Base-by-base conservation (phyloP, 1,140 invertebrate genomes). In the Leucophenga varia region DNA sequence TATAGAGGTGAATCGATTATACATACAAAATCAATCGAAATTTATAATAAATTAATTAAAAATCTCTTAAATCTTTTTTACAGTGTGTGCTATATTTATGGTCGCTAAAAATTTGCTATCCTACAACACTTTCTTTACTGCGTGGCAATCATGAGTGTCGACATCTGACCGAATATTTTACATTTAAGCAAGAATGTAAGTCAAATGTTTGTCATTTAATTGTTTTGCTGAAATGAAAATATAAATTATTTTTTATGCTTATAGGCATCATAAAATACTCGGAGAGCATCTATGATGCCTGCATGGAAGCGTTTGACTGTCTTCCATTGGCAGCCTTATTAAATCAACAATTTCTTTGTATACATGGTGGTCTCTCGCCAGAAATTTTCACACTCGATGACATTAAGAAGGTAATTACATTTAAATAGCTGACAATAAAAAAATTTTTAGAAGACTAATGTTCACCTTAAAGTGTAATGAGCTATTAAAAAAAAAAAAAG, bases 121-220 rank as follows among this genome's bases (percentile, higher is more conserved):
- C 96, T 70, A 94, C 85, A 71, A 99, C 96, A 71, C 86, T 99
- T 79, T 98, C 92, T 81, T 86, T 99, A 78, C 86, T 99, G 78
- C 87, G 96, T 79, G 97, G 97, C 70, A 99, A 99, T 79, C 97
- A 99, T 80, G 97, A 99, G 82, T 99, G 97, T 84, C 89, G 97
- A 77, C 97, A 99, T 86, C 88, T 99, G 75, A 99, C 97, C 79
- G 97, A 99, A 85, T 99, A 99, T 82, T 99, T 99, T 84, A 99
- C 97, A 76, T 99, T 99, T 85, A 99, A 99, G 82, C 95, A 98
- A 84, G 97, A 99, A 88, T 99, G 97, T 94, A 89, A 96, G 91
- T 43, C 8, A 31, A n/a, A n/a, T 2, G 25, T 30, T 16, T 49
- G 8, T 9, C 6, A 12, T 41, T 47, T 19, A 37, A 41, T 14